Base-by-base conservation (phyloP, 2,113 vertebrate genomes). In the Cyprinodon brontotheroides region DNA sequence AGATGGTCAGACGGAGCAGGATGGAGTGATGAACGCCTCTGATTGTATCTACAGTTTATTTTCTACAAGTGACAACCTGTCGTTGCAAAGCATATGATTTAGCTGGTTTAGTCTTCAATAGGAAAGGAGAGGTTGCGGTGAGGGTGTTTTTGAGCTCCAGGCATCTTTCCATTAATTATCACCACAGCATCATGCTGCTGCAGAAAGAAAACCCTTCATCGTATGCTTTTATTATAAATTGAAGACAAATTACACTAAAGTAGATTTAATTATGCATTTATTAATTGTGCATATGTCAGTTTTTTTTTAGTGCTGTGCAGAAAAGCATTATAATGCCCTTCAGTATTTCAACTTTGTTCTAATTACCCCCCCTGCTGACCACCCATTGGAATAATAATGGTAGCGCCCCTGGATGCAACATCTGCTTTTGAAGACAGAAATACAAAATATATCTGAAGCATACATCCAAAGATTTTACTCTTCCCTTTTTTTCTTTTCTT, bases 391-490 rank as follows among this genome's bases (percentile, higher is more conserved):
- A 20, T 57, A 57, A 20, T 57, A 20, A 15, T 57, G 15, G 50
- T 9, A 57, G 20, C 20, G 50, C 50, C 50, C 17, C 50, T 57
- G 50, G 82, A 86, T 82, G 77, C 81, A 80, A 70, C 84, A 86
- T 83, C 74, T 74, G 68, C 75, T 77, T 63, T 62, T 61, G 61
- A 73, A 84, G 72, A 75, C 80, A 73, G 43, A 65, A 63, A 83
- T 70, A 84, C 82, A 87, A 87, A 91, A 80, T 82, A 68, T 72
- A 79, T 43, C 78, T 68, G 69, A 48, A 62, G 72, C 75, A 38
- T 65, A 60, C 62, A 36, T 62, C 78, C 71, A 74, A 78, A 76
- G 77, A 83, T 81, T 63, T 4, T 10, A 29, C 15, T 57, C 15
- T 15, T 9, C 11, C 13, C 20, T n/a, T 22, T 60, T 60, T 17